phyloP scores from a whole-genome alignment of 2,888 invertebrate genomes.

The Cheilosia variabilis region DNA sequence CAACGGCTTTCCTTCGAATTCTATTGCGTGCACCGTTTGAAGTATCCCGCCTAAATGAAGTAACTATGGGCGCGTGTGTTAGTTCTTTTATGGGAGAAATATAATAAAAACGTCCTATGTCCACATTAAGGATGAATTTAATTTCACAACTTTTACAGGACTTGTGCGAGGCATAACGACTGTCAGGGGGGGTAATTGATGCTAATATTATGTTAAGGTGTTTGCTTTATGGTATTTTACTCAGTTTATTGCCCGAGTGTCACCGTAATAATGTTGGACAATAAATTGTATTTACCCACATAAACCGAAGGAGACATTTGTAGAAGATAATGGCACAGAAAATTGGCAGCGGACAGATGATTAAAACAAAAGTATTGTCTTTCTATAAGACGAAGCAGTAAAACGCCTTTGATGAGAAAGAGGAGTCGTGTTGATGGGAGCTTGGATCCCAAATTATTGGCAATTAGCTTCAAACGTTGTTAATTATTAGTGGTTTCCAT shows the following conservation, averaged over 20 bases:
- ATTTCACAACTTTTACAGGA: conserved; percentile 29
- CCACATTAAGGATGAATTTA: conserved; percentile 39
- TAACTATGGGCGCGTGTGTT: too few species aligned
- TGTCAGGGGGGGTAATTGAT: conserved; percentile 23
- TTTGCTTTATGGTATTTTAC: conserved; percentile 30
- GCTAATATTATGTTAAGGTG: conserved; percentile 39
- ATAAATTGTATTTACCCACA: conserved; percentile 28
- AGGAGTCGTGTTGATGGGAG: too few species aligned
- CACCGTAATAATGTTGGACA: conserved; percentile 18
- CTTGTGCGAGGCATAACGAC: not conserved
- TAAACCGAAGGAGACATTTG: not conserved
- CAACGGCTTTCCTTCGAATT: too few species aligned
- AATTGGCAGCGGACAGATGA: too few species aligned
- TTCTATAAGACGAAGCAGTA: too few species aligned
- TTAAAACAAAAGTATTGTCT: too few species aligned
- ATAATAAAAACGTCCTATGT: conserved; percentile 43
- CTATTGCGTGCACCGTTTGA: too few species aligned
- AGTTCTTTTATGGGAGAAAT: conserved; percentile 14
- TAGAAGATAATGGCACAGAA: not conserved
- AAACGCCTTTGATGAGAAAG: too few species aligned
- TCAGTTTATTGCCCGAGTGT: conserved; percentile 38
- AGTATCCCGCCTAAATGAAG: too few species aligned
- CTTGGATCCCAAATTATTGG: too few species aligned
- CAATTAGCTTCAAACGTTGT: too few species aligned
- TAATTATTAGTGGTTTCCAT: too few species aligned